These are phyloP conservation scores for Actenoides hombroni DNA, from an alignment of 2,113 vertebrate species.

Conservation along the genomic window DNA sequence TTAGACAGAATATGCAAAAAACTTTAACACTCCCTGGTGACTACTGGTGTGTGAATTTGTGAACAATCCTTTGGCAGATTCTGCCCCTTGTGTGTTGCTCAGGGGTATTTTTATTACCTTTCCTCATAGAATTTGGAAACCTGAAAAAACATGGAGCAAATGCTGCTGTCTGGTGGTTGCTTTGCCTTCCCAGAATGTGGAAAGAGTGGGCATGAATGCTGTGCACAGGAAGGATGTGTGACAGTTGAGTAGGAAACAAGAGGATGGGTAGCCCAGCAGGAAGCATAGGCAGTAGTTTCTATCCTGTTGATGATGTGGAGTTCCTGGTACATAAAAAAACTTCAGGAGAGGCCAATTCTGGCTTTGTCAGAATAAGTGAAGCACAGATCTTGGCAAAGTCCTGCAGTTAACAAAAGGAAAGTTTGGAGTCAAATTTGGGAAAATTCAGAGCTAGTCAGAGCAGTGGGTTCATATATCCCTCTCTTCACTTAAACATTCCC, in stretches of 20 bases:
- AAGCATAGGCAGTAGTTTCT: fast-evolving
- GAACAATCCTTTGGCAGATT: neutral
- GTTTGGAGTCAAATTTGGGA: neutral
- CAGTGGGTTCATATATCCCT: neutral
- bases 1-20: neutral
- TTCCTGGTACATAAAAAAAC: neutral
- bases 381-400: neutral
- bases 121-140: neutral
- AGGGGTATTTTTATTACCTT: neutral
- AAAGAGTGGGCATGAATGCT: neutral
- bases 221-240: fast-evolving
- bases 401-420: neutral
- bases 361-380: neutral
- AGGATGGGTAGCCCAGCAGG: neutral
- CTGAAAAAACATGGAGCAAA: neutral
- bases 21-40: neutral
- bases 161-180: neutral
- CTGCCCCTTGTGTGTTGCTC: neutral
- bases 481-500: neutral
- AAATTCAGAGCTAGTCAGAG: neutral
- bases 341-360: neutral
- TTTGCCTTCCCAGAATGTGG: neutral
- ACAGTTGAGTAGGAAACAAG: fast-evolving
- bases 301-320: neutral
- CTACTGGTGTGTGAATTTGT: neutral